phyloP scores from a whole-genome alignment of 64 coral and sea anemone genomes.

The Dendronephthya gigantea region DNA sequence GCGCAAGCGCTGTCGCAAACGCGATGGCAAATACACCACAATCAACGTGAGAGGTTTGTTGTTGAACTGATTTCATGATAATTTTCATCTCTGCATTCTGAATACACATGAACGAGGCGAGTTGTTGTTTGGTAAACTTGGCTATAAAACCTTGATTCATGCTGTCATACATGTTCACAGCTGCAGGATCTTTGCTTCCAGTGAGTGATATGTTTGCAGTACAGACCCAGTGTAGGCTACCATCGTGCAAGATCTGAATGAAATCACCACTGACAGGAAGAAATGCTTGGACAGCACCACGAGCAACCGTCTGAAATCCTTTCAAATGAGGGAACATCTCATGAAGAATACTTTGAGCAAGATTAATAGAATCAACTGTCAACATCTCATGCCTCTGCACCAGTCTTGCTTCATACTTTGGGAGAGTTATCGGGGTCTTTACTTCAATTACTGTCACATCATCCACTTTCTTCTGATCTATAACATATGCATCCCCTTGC shows the following conservation, averaged over 20 bases:
- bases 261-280: neutral
- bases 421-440: neutral
- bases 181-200: neutral
- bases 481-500: neutral
- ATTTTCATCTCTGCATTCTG: slow-evolving; percentile 1
- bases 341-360: neutral
- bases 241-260: slow-evolving; percentile 3
- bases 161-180: slow-evolving; percentile 1
- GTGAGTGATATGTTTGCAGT: neutral
- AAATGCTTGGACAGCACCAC: neutral
- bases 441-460: neutral
- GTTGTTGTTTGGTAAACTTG: slow-evolving; percentile 14
- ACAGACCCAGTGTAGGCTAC: slow-evolving; percentile 4
- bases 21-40: slow-evolving; percentile 13
- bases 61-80: neutral
- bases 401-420: neutral
- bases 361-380: neutral
- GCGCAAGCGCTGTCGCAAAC: neutral
- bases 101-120: slow-evolving; percentile 4
- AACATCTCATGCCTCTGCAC: neutral
- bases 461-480: neutral
- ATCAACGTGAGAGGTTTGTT: neutral
- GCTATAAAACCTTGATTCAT: slow-evolving; percentile 17
- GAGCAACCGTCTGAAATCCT: neutral
- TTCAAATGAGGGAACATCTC: neutral